These are phyloP conservation scores for Xenus cinereus DNA, from an alignment of 2,113 vertebrate species.

Conservation along the genomic window DNA sequence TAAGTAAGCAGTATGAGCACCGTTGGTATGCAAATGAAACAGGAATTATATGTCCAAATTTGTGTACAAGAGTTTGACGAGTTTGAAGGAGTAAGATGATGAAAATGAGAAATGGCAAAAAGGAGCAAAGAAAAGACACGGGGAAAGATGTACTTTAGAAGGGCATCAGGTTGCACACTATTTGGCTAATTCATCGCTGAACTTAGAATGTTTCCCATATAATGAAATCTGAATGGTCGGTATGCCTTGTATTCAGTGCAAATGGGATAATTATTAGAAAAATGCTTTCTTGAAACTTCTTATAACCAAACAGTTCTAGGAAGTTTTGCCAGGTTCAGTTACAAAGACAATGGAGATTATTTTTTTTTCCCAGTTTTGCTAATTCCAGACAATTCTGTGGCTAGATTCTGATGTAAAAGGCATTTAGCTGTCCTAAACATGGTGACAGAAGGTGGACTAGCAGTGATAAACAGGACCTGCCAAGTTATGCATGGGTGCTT, in stretches of 20 bases:
- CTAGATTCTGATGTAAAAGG: conserved; percentile 10
- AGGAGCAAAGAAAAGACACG: background rate
- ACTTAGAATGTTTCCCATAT: background rate
- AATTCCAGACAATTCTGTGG: conserved; percentile 61
- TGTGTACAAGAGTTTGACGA: background rate
- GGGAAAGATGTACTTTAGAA: background rate
- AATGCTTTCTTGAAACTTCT: conserved; percentile 57
- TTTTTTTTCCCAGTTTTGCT: background rate
- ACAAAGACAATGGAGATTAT: conserved; percentile 35
- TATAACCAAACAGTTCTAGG: conserved; percentile 38
- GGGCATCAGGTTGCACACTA: background rate
- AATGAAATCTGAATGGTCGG: conserved; percentile 48
- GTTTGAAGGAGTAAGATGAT: background rate
- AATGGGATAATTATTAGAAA: conserved; percentile 48
- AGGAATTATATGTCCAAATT: background rate
- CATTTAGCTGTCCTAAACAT: conserved; percentile 19
- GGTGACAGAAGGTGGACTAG: conserved; percentile 32
- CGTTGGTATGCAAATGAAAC: background rate
- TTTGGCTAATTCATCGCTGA: background rate
- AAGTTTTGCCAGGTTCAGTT: conserved; percentile 55
- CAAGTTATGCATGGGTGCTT: background rate
- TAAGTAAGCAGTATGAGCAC: background rate
- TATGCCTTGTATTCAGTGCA: conserved; percentile 51
- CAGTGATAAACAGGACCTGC: background rate
- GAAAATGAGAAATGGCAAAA: background rate